Evolutionary conservation across 2,888 invertebrate genomes (phyloP).

Genomic region (Nasonovia ribisnigri): DNA sequence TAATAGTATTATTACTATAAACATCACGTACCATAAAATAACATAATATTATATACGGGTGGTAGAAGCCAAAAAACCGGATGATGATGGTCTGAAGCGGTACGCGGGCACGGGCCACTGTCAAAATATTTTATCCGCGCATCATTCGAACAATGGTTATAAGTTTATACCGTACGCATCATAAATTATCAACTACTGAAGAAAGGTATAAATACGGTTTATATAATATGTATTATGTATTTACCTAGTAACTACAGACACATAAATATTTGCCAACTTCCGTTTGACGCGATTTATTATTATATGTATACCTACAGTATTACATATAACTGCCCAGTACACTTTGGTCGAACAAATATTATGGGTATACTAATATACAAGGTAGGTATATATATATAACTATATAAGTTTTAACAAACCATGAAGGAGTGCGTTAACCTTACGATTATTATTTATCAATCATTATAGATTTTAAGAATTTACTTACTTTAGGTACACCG

Average conservation of each 20-base stretch:
- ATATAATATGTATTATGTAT: background rate
- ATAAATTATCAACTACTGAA: constrained; percentile 29
- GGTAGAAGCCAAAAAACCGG: constrained; percentile 49
- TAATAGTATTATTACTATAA: constrained; percentile 47
- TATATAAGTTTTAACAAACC: background rate
- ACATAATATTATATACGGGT: background rate
- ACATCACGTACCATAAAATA: constrained; percentile 44
- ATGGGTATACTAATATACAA: background rate
- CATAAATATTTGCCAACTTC: constrained; percentile 5
- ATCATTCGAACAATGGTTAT: constrained; percentile 7
- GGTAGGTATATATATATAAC: background rate
- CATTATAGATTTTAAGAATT: background rate
- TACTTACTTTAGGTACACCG: too few relatives aligned
- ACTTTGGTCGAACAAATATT: background rate
- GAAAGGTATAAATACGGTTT: background rate
- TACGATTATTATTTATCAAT: background rate
- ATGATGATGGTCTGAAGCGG: background rate
- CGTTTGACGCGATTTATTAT: background rate
- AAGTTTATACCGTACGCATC: constrained; percentile 4
- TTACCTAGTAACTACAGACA: background rate
- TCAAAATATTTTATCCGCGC: constrained; percentile 56
- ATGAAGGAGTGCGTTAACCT: background rate
- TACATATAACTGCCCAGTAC: background rate
- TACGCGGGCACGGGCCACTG: constrained; percentile 56
- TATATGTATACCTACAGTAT: background rate